Conservation (phyloP, 2,113 vertebrate species). For the Condylura cristata region DNA sequence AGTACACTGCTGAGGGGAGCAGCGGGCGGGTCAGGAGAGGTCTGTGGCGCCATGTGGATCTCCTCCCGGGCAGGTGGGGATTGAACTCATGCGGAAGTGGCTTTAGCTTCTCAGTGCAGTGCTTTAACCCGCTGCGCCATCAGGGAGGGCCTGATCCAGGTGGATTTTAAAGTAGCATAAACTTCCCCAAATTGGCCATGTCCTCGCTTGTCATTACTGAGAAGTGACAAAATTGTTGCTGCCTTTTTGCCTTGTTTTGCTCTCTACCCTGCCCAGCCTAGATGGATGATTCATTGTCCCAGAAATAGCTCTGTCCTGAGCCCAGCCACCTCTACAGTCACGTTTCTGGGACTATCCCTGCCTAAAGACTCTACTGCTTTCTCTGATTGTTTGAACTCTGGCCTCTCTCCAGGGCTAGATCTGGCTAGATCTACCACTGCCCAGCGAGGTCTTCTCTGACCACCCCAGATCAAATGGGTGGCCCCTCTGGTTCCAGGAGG, state of each 20-base stretch:
- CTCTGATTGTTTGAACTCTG: slow-evolving; percentile 3
- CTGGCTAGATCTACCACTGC: background rate
- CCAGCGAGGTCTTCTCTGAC: background rate
- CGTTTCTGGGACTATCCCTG: background rate
- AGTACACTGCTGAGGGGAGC: too few species aligned
- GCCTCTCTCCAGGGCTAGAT: background rate
- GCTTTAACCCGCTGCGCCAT: too few species aligned
- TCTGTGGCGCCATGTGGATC: too few species aligned
- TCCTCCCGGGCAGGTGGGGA: too few species aligned
- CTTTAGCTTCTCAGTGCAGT: too few species aligned
- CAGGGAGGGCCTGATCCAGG: too few species aligned
- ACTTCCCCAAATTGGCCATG: background rate
- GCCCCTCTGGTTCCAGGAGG: background rate
- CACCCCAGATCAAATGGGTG: background rate
- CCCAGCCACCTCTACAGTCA: background rate
- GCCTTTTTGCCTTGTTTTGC: slow-evolving; percentile 26
- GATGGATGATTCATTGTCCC: background rate
- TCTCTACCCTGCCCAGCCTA: too few species aligned
- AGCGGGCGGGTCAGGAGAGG: too few species aligned
- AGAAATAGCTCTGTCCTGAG: background rate
- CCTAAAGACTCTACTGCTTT: slow-evolving; percentile 11
- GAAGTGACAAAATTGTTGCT: background rate
- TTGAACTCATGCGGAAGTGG: too few species aligned
- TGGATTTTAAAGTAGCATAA: background rate
- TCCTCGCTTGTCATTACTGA: background rate